Conservation (phyloP, 2,888 invertebrate genomes). For the Lottia gigantea region DNA sequence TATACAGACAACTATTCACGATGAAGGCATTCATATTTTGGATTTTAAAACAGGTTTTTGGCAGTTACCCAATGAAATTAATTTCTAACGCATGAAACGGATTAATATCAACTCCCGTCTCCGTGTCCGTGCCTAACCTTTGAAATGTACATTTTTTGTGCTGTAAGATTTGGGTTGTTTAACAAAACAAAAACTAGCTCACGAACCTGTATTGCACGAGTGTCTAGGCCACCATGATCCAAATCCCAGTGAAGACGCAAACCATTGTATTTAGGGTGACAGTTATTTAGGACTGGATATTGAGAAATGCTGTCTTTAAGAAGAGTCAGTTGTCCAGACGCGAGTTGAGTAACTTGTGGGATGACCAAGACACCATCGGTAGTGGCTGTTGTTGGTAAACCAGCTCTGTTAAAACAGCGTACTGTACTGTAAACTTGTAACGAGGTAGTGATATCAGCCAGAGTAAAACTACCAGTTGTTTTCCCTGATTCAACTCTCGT, state of each 20-base stretch:
- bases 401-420: constrained; percentile 27
- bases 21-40: too few species aligned
- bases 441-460: neutral
- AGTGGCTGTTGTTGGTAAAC: constrained; percentile 12
- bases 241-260: neutral
- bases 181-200: neutral
- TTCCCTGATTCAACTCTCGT: neutral
- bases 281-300: neutral
- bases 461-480: neutral
- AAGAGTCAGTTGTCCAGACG: neutral
- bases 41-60: too few species aligned
- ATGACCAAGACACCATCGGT: neutral
- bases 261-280: neutral
- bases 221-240: neutral
- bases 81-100: too few species aligned
- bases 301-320: neutral
- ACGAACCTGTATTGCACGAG: neutral
- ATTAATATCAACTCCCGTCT: too few species aligned
- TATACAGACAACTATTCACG: too few species aligned
- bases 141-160: too few species aligned
- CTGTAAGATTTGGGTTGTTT: too few species aligned
- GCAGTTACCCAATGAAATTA: too few species aligned
- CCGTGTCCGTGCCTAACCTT: too few species aligned
- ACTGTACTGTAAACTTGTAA: constrained; percentile 24
- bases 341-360: neutral